Evolutionary conservation across 2,113 vertebrate species (phyloP), one percentile per base, ranked within the genome.

Genomic region (Triplophysa tibetana): DNA sequence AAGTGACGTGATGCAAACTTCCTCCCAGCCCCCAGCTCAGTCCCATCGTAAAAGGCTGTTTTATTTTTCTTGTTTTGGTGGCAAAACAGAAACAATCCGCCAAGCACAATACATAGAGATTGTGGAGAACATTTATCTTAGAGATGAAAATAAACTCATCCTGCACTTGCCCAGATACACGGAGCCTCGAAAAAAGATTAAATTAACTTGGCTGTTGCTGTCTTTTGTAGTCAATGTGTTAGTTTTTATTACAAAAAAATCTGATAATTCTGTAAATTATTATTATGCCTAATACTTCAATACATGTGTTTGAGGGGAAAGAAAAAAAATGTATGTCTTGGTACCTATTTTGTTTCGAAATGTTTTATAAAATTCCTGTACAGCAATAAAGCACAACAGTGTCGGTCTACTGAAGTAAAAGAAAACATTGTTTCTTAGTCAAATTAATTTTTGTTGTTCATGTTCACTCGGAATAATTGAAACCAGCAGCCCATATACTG

Each of bases 341-440:
- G 89, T 88, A 90, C 88, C 90, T 88, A 91, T 90, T 88, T 89
- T 89, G 89, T 88, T 87, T 91, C 87, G 79, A 87, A 87, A 91
- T 92, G 87, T 93, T 94, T 92, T 93, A 88, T 92, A 93, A 78
- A 89, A 87, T 89, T 89, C 83, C 77, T 92, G 91, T 93, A 93
- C 89, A 93, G 93, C 93, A 94, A 94, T 94, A 94, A 94, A 94
- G 87, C 90, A 91, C 89, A 91, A 85, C 75, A 80, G 90, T 91
- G 89, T 90, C 88, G 81, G 82, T 79, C 75, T 43, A 69, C 72
- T 66, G 23, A 11, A 21, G n/a, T 58, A 10, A 58, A 21, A 58
- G 8, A 19, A 58, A 52, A 17, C 50, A 14, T 58, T 1, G n/a
- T 58, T 58, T 58, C 54, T 58, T 21, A 7, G n/a, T n/a, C 5